Base-by-base conservation (phyloP, 2,888 invertebrate species). In the Zonitis immaculata region DNA sequence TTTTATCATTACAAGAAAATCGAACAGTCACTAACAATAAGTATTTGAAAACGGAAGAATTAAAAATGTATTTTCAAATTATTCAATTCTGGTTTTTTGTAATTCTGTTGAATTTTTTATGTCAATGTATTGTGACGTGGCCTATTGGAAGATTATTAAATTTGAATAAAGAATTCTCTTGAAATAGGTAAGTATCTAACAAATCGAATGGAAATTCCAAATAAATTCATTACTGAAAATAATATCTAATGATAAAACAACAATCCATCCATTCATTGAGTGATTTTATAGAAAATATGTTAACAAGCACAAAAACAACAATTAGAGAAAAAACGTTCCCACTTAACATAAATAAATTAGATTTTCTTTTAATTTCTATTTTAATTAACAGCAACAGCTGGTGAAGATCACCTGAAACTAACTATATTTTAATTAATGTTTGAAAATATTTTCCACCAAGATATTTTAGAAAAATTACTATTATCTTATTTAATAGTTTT, bases 1-100 rank as follows among this genome's bases (percentile, higher is more conserved):
- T 27, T 48, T 25, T 18, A n/a, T 27, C 25, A 44, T 44, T 44
- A 22, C 18, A 22, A 6, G 44, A 44, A n/a, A 25, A 44, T n/a
- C 44, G 43, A 18, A 27, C 18, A 49, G 42, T 49, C 22, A 44
- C 22, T 44, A 44, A 44, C 8, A 11, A 44, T 44, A 11, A 25
- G 22, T 25, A 12, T 44, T 44, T 44, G 12, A 44, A 22, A 2
- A 22, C n/a, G n/a, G n/a, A n/a, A n/a, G n/a, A n/a, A n/a, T n/a
- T n/a, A n/a, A n/a, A n/a, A n/a, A n/a, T n/a, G n/a, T n/a, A n/a
- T n/a, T n/a, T n/a, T n/a, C n/a, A n/a, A n/a, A n/a, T n/a, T n/a
- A n/a, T n/a, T n/a, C n/a, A n/a, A n/a, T n/a, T n/a, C n/a, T n/a
- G n/a, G n/a, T n/a, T n/a, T n/a, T n/a, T n/a, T n/a, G n/a, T n/a